phyloP scores from a whole-genome alignment of 2,888 invertebrate species.

The Axea sp. region DNA sequence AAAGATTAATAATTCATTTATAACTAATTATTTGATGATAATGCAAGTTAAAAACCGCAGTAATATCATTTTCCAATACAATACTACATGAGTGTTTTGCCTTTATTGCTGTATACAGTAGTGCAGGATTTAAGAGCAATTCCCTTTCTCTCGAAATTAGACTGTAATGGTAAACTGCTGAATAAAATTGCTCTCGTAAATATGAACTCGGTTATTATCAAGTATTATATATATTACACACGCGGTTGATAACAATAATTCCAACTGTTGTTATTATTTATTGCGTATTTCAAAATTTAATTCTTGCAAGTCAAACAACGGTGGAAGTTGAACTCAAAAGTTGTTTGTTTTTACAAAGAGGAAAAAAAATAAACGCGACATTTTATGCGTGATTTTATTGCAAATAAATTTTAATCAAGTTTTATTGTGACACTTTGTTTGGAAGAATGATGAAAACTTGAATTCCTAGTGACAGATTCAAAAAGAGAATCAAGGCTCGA shows the following conservation, averaged over 20 bases:
- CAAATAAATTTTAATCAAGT: not conserved
- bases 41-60: slow-evolving; percentile 13
- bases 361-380: too few relatives aligned
- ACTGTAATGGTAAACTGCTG: slow-evolving; percentile 32
- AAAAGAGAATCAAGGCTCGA: not conserved
- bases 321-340: too few relatives aligned
- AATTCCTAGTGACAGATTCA: slow-evolving; percentile 3
- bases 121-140: slow-evolving; percentile 38
- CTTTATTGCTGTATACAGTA: slow-evolving; percentile 17
- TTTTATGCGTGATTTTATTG: too few relatives aligned
- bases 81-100: slow-evolving; percentile 4
- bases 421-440: not conserved
- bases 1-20: too few relatives aligned
- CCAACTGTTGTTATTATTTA: slow-evolving; percentile 23
- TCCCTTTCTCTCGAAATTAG: slow-evolving; percentile 31
- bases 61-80: slow-evolving; percentile 8
- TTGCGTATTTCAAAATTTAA: slow-evolving; percentile 10
- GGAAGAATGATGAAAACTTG: not conserved
- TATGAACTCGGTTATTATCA: slow-evolving; percentile 14
- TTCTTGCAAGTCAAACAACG: too few relatives aligned
- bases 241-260: slow-evolving; percentile 28
- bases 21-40: slow-evolving; percentile 20
- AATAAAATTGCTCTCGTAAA: slow-evolving; percentile 41
- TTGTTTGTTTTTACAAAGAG: too few relatives aligned
- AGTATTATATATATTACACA: too few relatives aligned